A percentile compares a stretch with the other conserved stretches of the same genome.
phyloP scores from a whole-genome alignment of 2,888 invertebrate genomes.

The Erannis defoliaria region DNA sequence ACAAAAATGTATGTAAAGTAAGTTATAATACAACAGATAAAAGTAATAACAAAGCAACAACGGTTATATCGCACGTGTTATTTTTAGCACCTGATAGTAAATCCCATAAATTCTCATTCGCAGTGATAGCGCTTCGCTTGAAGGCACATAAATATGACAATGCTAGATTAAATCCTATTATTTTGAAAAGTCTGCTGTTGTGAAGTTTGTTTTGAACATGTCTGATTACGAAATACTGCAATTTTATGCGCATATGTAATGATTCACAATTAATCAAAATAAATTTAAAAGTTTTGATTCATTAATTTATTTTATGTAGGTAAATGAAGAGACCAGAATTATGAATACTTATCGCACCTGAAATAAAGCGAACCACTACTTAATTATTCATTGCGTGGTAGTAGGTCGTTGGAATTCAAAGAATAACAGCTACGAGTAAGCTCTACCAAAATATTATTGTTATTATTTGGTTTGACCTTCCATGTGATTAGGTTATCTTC shows the following conservation, averaged over 20 bases:
- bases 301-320: neutral
- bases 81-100: conserved; percentile 31
- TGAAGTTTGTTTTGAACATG: conserved; percentile 6
- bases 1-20: neutral
- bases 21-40: neutral
- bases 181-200: conserved; percentile 21
- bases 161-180: conserved; percentile 19
- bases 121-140: conserved; percentile 20
- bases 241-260: neutral
- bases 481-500: neutral
- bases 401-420: neutral
- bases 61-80: conserved; percentile 31
- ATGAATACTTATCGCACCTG: neutral
- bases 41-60: conserved; percentile 12
- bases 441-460: neutral
- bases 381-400: neutral
- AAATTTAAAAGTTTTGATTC: neutral
- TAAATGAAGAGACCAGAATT: neutral
- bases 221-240: neutral
- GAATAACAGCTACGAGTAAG: neutral
- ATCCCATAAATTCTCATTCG: conserved; percentile 29
- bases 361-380: neutral
- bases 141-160: conserved; percentile 26
- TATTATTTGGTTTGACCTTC: neutral
- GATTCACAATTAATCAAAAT: neutral